Evolutionary conservation across 1,140 invertebrate genomes (phyloP), one percentile per base, ranked within the genome.

Genomic region (Heliconius congener): DNA sequence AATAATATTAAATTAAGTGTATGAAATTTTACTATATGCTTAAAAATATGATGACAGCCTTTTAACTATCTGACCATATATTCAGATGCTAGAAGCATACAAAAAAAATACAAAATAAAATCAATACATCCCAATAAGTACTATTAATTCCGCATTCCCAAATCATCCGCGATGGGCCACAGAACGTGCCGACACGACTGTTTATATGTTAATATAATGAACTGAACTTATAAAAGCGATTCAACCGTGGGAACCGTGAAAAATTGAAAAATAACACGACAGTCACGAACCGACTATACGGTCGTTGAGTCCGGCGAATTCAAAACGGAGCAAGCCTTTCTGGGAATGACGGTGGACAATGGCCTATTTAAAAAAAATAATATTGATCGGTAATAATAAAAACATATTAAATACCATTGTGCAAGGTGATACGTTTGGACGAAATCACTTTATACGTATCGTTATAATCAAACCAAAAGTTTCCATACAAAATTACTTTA

Each of bases 281-380:
- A 83, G 77, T 83, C 84, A 85, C 82, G 84, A 82, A 83, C 74
- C 78, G 74, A 83, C 81, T 83, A 23, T 23, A 81, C 79, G 37
- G 50, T 74, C 78, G 75, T 74, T 52, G 76, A 72, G 71, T 73
- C 70, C 30, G 13, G 30, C 27, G 66, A 77, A 42, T 37, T 77
- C 19, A 34, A 66, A 23, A 79, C 60, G 72, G 52, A 72, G 66
- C 78, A 72, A 74, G 73, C 50, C 70, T 81, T 82, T 82, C 77
- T 60, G 76, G 79, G 78, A 82, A 83, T 77, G 80, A 42, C 30
- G 50, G 71, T 60, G 81, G 71, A 77, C 80, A 80, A 76, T 77
- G 73, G 76, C 50, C 39, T 75, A 55, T 75, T 42, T 37, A 72
- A 77, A 52, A 23, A 23, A 66, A 77, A 77, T 66, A 66, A 27